Conservation (phyloP, 2,113 vertebrate genomes). For the Tetrax tetrax region DNA sequence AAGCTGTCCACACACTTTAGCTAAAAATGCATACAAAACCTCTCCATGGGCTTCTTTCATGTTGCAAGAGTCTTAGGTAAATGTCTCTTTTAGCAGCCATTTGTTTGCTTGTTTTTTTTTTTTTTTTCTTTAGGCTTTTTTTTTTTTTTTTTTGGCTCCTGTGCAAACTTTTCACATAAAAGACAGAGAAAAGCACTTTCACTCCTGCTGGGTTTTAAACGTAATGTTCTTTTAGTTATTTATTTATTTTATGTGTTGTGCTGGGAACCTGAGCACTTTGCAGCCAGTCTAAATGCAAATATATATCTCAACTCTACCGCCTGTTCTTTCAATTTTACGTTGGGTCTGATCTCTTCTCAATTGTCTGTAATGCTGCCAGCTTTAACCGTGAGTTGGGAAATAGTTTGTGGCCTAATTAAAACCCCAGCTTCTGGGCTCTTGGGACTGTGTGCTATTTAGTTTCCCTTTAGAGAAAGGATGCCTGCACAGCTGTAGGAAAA, state of each 20-base stretch:
- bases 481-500: not conserved
- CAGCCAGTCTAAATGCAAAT: not conserved
- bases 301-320: not conserved
- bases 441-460: not conserved
- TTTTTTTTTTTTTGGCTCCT: not conserved
- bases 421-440: not conserved
- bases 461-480: not conserved
- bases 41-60: not conserved
- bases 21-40: not conserved
- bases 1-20: slow-evolving; percentile 16
- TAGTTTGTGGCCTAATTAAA: slow-evolving; percentile 4
- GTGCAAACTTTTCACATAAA: slow-evolving; percentile 22
- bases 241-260: not conserved
- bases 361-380: not conserved
- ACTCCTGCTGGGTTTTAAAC: not conserved
- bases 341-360: not conserved
- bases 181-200: slow-evolving; percentile 42
- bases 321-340: not conserved
- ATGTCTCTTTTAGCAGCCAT: not conserved
- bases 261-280: not conserved
- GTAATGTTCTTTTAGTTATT: not conserved
- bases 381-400: not conserved
- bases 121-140: not conserved
- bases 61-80: not conserved
- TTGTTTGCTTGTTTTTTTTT: not conserved